Base-by-base conservation (phyloP, 1,140 invertebrate species). In the Calephelis virginiensis region DNA sequence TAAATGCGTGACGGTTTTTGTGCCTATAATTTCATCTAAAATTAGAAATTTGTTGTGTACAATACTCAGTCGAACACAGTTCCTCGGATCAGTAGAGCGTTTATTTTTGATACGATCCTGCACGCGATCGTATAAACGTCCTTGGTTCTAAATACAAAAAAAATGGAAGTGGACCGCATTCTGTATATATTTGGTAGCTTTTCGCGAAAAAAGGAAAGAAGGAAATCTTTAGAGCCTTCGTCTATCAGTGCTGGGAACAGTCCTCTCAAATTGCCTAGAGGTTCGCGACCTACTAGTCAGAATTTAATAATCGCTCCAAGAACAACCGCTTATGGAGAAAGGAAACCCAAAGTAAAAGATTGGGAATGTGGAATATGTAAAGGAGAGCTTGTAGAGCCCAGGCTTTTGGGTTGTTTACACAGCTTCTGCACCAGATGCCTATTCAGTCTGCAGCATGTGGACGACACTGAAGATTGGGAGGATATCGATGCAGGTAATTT, bases 121-220 rank as follows among this genome's bases (percentile, higher is more conserved):
- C 47, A 10, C 49, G 61, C 47, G 43, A 38, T 56, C 50, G 8
- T 56, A 56, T 11, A 11, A 1, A 7, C 40, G 40, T 9, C 40
- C 11, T 37, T 37, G 46, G 17, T 11, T 49, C 38, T 45, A 14
- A 37, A 60, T 14, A 61, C 46, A 59, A 61, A 71, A 68, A 81
- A 81, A 75, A 93, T 93, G 92, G 93, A 93, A 85, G 88, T 93
- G 63, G 93, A 93, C 69, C 89, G 92, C 71, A 91, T 93, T 70
- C 78, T 92, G 28, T 93, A 93, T 77, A 93, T 94, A 76, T 94
- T 94, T 76, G 93, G 93, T 70, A 93, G 93, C 75, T 93, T 94
- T 72, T 85, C 92, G 1, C 79, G 93, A 64, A 91, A 93, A 68
- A 91, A 92, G 28, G 87, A 89, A 61, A 92, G 92, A 76, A 76